Evolutionary conservation across 2,888 invertebrate genomes (phyloP).

Genomic region (Drosophila hawaiiensis): DNA sequence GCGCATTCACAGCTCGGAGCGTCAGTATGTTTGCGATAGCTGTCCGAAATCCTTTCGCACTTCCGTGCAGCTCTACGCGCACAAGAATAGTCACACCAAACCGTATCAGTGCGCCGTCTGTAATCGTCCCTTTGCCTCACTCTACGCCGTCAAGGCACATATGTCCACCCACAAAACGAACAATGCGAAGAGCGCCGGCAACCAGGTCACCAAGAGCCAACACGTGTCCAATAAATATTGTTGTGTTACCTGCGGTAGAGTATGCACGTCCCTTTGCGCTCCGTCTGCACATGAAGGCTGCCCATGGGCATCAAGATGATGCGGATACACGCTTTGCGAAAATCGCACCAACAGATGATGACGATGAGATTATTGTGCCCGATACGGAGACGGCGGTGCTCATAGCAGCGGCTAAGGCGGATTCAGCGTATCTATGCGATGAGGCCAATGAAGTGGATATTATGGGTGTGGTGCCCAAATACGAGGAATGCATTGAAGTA

Average conservation of each 20-base stretch:
- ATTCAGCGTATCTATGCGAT: constrained; percentile 49
- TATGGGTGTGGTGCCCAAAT: constrained; percentile 45
- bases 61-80: constrained; percentile 91
- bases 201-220: constrained; percentile 11
- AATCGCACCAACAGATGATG: constrained; percentile 2
- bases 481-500: constrained; percentile 63
- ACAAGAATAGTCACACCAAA: constrained; percentile 93
- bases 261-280: constrained; percentile 91
- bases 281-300: constrained; percentile 90
- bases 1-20: constrained; percentile 90
- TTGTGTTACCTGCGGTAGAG: constrained; percentile 89
- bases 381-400: constrained; percentile 70
- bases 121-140: constrained; percentile 91
- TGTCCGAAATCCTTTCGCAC: constrained; percentile 93
- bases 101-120: constrained; percentile 92
- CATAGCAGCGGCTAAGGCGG: constrained; percentile 72
- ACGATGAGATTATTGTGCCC: constrained; percentile 30
- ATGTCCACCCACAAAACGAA: constrained; percentile 87
- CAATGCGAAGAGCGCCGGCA: constrained; percentile 26
- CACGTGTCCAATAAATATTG: constrained; percentile 82
- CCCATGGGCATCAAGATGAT: constrained; percentile 85
- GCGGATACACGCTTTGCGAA: constrained; percentile 25
- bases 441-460: constrained; percentile 47
- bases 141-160: constrained; percentile 91
- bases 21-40: constrained; percentile 90